phyloP scores from a whole-genome alignment of 2,113 vertebrate species.

The Pelobates fuscus region DNA sequence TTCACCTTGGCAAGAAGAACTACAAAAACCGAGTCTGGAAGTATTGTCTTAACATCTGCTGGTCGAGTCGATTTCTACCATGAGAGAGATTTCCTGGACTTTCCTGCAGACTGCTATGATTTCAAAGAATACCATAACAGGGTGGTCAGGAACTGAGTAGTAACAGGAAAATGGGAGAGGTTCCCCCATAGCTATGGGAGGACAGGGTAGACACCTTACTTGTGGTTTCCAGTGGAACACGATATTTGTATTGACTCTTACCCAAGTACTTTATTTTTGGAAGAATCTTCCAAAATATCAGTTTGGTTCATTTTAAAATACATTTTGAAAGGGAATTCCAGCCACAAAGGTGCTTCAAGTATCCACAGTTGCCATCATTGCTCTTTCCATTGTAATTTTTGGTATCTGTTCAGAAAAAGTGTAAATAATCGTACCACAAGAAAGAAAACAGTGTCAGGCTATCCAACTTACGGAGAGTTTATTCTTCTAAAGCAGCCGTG shows the following conservation, averaged over 20 bases:
- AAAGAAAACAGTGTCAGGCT: too few relatives aligned
- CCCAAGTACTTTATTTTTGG: constrained; percentile 24
- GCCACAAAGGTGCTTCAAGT: neutral
- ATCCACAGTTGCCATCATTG: constrained; percentile 17
- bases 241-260: constrained; percentile 16
- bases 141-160: constrained; percentile 13
- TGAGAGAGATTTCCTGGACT: constrained; percentile 1
- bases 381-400: neutral
- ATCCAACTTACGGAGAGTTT: too few relatives aligned
- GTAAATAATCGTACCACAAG: too few relatives aligned
- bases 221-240: constrained; percentile 21
- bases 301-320: constrained; percentile 7
- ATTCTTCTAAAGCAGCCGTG: too few relatives aligned
- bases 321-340: constrained; percentile 12
- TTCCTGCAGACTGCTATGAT: neutral
- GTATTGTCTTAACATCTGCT: constrained; percentile 27
- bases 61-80: constrained; percentile 6
- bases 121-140: constrained; percentile 21
- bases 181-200: neutral
- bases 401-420: neutral
- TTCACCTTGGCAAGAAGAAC: neutral
- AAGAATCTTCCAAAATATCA: constrained; percentile 17
- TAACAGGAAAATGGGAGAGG: neutral
- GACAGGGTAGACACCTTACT: constrained; percentile 9
- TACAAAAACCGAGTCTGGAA: constrained; percentile 3